Percentiles rank a stretch among this genome's conserved stretches.
Conservation (phyloP, 2,888 invertebrate genomes). For the Drosophila lacicola region DNA sequence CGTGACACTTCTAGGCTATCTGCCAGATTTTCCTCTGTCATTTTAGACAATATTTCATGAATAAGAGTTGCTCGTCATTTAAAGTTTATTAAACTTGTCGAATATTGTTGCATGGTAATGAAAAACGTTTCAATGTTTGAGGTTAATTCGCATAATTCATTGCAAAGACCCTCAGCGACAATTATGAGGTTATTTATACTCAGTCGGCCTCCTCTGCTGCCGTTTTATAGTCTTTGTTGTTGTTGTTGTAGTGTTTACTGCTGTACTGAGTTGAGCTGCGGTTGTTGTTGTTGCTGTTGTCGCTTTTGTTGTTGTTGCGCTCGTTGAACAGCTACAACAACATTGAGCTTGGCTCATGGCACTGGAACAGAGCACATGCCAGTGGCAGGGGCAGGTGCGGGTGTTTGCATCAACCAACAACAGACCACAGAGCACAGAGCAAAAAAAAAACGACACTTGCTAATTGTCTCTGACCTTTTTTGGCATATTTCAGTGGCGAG, state of each 20-base stretch:
- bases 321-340: conserved; percentile 48
- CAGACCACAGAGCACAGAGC: not conserved
- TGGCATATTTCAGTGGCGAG: conserved; percentile 69
- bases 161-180: conserved; percentile 78
- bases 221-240: conserved; percentile 17
- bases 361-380: conserved; percentile 36
- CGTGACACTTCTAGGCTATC: too few species aligned
- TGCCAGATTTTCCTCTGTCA: too few species aligned
- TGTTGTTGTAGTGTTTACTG: conserved; percentile 29
- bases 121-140: conserved; percentile 68
- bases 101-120: conserved; percentile 61
- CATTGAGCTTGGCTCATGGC: conserved; percentile 75
- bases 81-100: conserved; percentile 59
- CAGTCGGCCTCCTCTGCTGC: conserved; percentile 61
- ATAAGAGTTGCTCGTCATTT: conserved; percentile 1
- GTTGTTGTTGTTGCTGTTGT: conserved; percentile 20
- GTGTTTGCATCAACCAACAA: conserved; percentile 50
- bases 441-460: conserved; percentile 67
- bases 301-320: conserved; percentile 42
- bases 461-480: conserved; percentile 79
- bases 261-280: conserved; percentile 16
- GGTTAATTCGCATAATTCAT: conserved; percentile 81
- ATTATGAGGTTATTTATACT: conserved; percentile 76
- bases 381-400: conserved; percentile 51
- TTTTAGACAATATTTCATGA: not conserved